phyloP scores from a whole-genome alignment of 2,797 vertebrate species.

The Xerus rutilus region DNA sequence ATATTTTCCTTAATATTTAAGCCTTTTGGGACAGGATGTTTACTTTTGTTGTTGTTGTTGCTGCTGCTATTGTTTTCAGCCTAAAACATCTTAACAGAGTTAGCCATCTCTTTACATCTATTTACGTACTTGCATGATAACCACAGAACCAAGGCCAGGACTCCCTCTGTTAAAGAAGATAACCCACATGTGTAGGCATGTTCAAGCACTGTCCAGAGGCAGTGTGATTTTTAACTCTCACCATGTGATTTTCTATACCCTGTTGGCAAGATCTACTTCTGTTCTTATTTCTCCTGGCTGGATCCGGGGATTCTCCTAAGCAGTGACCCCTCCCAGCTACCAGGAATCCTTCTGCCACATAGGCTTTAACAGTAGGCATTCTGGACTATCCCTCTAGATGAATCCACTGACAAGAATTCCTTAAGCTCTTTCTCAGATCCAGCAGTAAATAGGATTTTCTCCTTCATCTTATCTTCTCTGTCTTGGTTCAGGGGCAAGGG shows the following conservation, averaged over 20 bases:
- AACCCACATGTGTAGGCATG: neutral
- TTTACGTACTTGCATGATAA: neutral
- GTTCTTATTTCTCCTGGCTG: conserved; percentile 10
- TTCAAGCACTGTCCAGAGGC: neutral
- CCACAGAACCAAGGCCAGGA: conserved; percentile 14
- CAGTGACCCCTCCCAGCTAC: neutral
- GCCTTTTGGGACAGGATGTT: neutral
- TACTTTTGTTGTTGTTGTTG: neutral
- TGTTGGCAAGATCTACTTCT: neutral
- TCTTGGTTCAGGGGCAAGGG: neutral
- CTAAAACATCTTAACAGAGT: neutral
- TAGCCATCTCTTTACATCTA: neutral
- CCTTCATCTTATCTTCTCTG: neutral
- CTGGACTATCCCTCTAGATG: neutral
- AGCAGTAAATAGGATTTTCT: neutral
- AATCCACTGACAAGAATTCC: neutral
- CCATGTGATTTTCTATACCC: neutral
- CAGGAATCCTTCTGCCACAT: neutral
- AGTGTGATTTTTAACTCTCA: neutral
- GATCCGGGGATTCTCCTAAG: neutral
- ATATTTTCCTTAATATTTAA: neutral
- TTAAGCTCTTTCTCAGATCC: neutral
- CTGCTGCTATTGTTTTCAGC: neutral
- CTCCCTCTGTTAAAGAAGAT: neutral
- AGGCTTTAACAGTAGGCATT: neutral